phyloP scores from a whole-genome alignment of 2,797 vertebrate species.

The Lepilemur septentrionalis region DNA sequence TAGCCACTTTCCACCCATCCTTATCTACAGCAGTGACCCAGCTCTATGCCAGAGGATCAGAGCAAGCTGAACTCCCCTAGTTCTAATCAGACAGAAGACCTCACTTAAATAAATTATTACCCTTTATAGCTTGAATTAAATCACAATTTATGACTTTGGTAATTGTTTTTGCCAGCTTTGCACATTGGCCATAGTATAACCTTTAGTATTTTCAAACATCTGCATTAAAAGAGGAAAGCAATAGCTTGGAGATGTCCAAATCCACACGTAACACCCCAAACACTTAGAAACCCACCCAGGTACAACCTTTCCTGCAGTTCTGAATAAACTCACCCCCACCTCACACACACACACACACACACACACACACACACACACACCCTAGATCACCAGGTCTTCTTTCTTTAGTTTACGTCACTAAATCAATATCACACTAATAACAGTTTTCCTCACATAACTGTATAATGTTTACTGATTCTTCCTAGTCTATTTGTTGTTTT shows the following conservation, averaged over 20 bases:
- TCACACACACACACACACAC: no score
- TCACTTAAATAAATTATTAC: constrained; percentile 32
- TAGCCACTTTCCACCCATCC: not conserved
- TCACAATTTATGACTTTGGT: constrained; percentile 29
- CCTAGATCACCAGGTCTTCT: not conserved
- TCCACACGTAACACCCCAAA: not conserved
- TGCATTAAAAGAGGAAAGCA: not conserved
- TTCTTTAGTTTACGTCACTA: not conserved
- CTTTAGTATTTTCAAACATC: not conserved
- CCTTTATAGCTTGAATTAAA: constrained; percentile 17
- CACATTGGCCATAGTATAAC: not conserved
- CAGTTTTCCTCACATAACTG: not conserved
- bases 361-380: not conserved
- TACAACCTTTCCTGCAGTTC: not conserved
- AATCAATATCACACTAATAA: not conserved
- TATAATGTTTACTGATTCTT: not conserved
- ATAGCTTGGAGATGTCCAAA: not conserved
- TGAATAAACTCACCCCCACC: not conserved
- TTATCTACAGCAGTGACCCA: not conserved
- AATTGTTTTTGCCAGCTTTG: constrained; percentile 40
- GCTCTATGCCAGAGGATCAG: not conserved
- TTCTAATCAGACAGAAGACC: constrained; percentile 29
- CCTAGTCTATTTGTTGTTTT: not conserved
- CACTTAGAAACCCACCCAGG: not conserved
- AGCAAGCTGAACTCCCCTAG: not conserved